A percentile compares a stretch with the other conserved stretches of the same genome.
Evolutionary conservation across 2,113 vertebrate genomes (phyloP).

Genomic region (Phalacrocorax aristotelis): DNA sequence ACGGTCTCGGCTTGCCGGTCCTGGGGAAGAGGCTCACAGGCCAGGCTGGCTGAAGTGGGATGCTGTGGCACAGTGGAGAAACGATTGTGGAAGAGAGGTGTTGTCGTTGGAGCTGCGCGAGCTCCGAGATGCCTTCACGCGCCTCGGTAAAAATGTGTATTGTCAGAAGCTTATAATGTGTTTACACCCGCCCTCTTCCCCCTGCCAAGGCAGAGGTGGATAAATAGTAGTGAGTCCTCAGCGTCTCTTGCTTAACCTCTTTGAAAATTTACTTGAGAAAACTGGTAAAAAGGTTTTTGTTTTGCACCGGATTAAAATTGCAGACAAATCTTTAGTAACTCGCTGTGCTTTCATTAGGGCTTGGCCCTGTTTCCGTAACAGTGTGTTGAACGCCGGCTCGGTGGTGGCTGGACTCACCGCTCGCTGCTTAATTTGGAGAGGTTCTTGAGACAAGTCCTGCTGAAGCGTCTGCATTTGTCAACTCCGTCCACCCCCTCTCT

Average conservation of each 20-base stretch:
- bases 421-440: neutral
- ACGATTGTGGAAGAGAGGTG: neutral
- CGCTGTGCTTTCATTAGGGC: neutral
- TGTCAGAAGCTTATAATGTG: neutral
- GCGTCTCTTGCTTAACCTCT: neutral
- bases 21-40: neutral
- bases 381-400: neutral
- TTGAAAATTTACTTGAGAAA: neutral
- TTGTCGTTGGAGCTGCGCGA: rapidly evolving
- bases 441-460: neutral
- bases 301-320: neutral
- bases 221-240: neutral
- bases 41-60: neutral
- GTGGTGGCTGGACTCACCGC: neutral
- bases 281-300: neutral
- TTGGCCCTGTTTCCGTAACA: neutral
- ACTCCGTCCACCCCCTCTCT: neutral
- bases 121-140: neutral
- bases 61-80: no score
- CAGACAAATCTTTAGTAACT: neutral
- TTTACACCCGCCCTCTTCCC: neutral
- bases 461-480: neutral
- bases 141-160: neutral
- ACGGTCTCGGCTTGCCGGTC: neutral
- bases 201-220: neutral